Evolutionary conservation across 2,888 invertebrate genomes (phyloP).

Genomic region (Eilema sororculum): DNA sequence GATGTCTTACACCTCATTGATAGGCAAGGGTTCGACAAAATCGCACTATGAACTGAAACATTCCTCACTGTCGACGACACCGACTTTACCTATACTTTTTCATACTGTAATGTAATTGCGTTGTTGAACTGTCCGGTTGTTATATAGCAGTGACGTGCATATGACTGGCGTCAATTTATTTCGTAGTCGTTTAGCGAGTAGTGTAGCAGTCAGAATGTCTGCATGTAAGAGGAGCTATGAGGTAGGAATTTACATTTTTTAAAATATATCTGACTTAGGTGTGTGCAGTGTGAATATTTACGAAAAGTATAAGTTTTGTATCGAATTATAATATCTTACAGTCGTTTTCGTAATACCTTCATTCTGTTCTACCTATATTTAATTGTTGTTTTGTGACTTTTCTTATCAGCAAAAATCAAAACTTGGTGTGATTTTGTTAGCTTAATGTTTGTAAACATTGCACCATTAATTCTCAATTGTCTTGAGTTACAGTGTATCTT

Average conservation of each 20-base stretch:
- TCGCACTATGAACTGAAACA: slow-evolving; percentile 47
- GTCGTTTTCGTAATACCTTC: neutral
- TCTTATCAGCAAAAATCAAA: slow-evolving; percentile 1
- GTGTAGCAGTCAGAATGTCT: slow-evolving; percentile 68
- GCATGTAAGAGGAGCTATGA: slow-evolving; percentile 71
- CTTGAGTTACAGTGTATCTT: neutral
- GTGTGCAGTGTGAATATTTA: neutral
- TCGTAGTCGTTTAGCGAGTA: slow-evolving; percentile 64
- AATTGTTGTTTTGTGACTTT: neutral
- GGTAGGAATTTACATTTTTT: slow-evolving; percentile 54
- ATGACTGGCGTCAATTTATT: slow-evolving; percentile 65
- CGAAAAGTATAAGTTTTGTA: neutral
- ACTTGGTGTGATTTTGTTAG: neutral
- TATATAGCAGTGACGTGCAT: slow-evolving; percentile 52
- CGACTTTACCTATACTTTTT: slow-evolving; percentile 54
- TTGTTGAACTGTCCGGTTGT: slow-evolving; percentile 31
- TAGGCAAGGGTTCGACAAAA: slow-evolving; percentile 50
- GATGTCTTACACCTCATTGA: slow-evolving; percentile 68
- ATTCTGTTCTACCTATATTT: neutral
- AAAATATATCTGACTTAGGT: neutral
- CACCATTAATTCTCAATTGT: neutral
- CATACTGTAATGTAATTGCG: slow-evolving; percentile 51
- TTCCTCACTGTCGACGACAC: slow-evolving; percentile 32
- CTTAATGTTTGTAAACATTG: slow-evolving; percentile 29
- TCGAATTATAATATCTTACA: neutral